phyloP scores from a whole-genome alignment of 2,888 invertebrate genomes.

The Strigamia maritima region DNA sequence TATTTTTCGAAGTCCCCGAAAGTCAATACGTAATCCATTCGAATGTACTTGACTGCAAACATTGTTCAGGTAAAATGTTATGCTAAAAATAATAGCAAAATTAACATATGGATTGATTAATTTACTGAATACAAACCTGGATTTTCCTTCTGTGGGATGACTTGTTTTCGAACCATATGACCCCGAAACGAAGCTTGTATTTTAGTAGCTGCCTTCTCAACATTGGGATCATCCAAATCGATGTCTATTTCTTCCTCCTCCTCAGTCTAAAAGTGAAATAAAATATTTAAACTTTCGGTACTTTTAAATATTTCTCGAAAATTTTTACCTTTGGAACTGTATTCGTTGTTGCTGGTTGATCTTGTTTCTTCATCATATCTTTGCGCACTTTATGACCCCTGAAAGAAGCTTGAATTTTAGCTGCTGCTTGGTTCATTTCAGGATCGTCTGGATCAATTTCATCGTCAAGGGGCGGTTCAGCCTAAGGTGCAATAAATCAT shows the following conservation, averaged over 20 bases:
- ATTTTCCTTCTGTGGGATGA: conserved; percentile 5
- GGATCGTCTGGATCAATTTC: conserved; percentile 80
- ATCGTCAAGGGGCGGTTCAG: conserved; percentile 17
- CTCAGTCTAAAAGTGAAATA: conserved; percentile 40
- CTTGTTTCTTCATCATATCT: conserved; percentile 63
- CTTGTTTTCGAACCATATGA: conserved; percentile 76
- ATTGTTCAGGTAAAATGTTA: background rate
- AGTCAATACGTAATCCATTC: background rate
- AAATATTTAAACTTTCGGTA: background rate
- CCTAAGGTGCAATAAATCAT: background rate
- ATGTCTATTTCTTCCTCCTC: conserved; percentile 71
- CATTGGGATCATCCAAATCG: conserved; percentile 78
- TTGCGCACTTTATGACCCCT: conserved; percentile 84
- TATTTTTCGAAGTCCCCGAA: background rate
- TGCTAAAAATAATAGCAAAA: background rate
- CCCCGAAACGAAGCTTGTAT: conserved; percentile 89
- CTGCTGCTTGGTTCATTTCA: conserved; percentile 81
- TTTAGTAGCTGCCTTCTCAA: conserved; percentile 69
- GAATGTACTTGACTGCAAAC: background rate
- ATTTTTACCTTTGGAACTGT: background rate
- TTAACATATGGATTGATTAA: background rate
- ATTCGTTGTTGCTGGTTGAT: conserved; percentile 42
- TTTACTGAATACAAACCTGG: background rate
- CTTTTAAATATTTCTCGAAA: background rate
- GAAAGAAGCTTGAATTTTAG: conserved; percentile 89